Conservation (phyloP, 2,113 vertebrate species). For the Colinus virginianus region DNA sequence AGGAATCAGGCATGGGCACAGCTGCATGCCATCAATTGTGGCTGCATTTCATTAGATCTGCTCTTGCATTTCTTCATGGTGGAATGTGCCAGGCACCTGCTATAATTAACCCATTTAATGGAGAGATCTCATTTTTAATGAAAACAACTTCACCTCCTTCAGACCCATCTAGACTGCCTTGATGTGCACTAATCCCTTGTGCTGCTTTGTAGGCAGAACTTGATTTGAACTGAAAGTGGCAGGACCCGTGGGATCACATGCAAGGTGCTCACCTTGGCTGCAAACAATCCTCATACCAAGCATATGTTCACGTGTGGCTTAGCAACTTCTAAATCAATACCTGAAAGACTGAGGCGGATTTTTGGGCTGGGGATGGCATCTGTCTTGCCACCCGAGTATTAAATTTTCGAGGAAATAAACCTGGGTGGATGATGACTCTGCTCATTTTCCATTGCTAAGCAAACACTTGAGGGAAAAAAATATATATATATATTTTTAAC, state of each 20-base stretch:
- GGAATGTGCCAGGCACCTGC: not conserved
- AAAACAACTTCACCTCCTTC: not conserved
- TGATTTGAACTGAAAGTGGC: not conserved
- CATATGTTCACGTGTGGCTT: not conserved
- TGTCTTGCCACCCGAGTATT: not conserved
- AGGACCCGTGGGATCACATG: not conserved
- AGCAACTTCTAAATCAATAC: not conserved
- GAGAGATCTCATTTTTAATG: not conserved
- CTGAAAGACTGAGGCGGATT: not conserved
- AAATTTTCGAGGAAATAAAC: not conserved
- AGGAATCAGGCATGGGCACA: rapidly evolving
- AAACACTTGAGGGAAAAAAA: not conserved
- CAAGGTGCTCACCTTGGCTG: not conserved
- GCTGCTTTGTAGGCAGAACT: not conserved
- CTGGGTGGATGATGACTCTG: not conserved
- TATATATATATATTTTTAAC: not conserved
- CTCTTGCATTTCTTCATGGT: not conserved
- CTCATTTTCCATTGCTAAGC: not conserved
- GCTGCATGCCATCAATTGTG: rapidly evolving
- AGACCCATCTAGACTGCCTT: not conserved
- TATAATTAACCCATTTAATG: not conserved
- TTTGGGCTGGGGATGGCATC: not conserved
- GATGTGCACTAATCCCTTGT: not conserved
- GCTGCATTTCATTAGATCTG: rapidly evolving
- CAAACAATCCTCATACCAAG: not conserved